A percentile compares a stretch with the other conserved stretches of the same genome.
Conservation (phyloP, 2,888 invertebrate species). For the Coenonympha glycerion region DNA sequence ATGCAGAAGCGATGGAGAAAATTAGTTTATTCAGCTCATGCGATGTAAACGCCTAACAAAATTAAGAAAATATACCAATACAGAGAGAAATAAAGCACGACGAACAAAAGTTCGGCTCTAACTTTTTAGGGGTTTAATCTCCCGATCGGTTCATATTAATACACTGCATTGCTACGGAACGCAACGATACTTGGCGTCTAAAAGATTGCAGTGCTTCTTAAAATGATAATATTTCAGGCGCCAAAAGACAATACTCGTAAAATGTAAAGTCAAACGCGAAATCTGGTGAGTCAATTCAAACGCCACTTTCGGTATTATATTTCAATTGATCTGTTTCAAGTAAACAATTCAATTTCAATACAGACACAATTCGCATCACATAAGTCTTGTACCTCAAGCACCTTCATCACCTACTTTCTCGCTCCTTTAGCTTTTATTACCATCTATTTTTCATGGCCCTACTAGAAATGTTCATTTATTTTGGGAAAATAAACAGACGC, state of each 20-base stretch:
- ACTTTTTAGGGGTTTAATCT: no score
- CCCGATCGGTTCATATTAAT: no score
- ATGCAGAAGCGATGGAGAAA: not conserved
- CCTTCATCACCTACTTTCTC: constrained; percentile 1
- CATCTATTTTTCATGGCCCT: not conserved
- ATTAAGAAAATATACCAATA: not conserved
- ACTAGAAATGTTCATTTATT: not conserved
- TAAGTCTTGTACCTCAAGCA: constrained; percentile 24
- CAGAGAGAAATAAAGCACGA: not conserved
- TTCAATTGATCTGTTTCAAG: constrained; percentile 52
- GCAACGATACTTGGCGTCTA: no score
- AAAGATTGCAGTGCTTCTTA: constrained; percentile 11
- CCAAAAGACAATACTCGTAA: constrained; percentile 22
- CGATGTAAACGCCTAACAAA: not conserved
- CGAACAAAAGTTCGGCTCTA: no score
- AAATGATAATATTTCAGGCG: constrained; percentile 18
- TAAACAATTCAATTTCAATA: constrained; percentile 52
- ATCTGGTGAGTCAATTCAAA: constrained; percentile 51
- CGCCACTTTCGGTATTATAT: constrained; percentile 50
- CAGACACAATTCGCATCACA: constrained; percentile 49
- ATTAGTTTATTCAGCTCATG: not conserved
- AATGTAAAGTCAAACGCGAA: constrained; percentile 40
- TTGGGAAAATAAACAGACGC: not conserved
- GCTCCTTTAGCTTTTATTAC: not conserved
- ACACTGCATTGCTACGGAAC: no score